Evolutionary conservation across 2,797 vertebrate genomes (phyloP), one percentile per base, ranked within the genome.

Genomic region (Rhodeus uyekii): DNA sequence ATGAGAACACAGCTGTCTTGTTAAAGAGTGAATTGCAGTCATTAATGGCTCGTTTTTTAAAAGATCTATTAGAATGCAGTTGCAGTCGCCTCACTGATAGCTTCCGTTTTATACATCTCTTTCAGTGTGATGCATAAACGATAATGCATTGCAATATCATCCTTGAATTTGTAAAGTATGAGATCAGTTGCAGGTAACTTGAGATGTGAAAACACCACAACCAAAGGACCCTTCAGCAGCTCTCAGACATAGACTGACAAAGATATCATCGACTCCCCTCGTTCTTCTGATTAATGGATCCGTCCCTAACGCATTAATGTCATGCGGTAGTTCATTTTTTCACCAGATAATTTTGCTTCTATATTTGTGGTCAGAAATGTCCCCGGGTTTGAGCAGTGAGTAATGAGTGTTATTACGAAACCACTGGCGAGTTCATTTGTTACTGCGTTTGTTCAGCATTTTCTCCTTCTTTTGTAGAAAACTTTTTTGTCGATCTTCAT

Each of bases 331-430:
- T 76, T 24, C 42, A 69, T 64, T 83, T 79, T 65, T 85, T 80
- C 34, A 46, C 64, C 0, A 19, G 24, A 60, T 53, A 34, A 81
- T 82, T 80, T 72, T 67, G 38, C 78, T 87, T 82, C 82, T 84
- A 76, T 83, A 86, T 83, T 83, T 81, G 63, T 78, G 78, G 67
- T 83, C 81, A 83, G 34, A 73, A 75, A 83, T 80, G 73, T 80
- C 84, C 65, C 14, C 48, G 50, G 61, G 64, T 74, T 78, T 75
- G 36, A 69, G 75, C n/a, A 4, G 36, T 85, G 83, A 85, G 71
- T 84, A 85, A 87, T 84, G 64, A 80, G 16, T 75, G 79, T 80
- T 88, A 80, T 86, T 84, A 86, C 10, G 58, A 78, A 68, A 80
- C 69, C 76, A 53, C 60, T 64, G 74, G 60, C 69, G 81, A 78